Evolutionary conservation across 2,797 vertebrate genomes (phyloP), one percentile per base, ranked within the genome.

Genomic region (Melanogrammus aeglefinus): DNA sequence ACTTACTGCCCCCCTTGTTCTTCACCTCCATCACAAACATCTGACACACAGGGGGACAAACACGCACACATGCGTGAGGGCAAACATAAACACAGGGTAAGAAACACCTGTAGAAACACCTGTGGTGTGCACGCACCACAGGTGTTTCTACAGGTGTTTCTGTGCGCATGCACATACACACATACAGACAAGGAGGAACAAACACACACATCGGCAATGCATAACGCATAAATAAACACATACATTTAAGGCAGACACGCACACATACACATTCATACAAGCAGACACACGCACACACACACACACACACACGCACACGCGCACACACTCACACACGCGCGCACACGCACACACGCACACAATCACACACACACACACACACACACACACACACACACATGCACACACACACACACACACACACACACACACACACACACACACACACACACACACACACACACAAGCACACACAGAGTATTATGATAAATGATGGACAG

Each of bases 21-120:
- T 96, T 99, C 79, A 99, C 97, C 90, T 98, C 97, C 1, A 97
- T 96, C 78, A 97, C 96, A 85, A 99, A 99, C 44, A 6, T 75
- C 91, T 92, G 66, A 27, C 66, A 70, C 7, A 70, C 47, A 51
- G 29, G 33, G 16, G 21, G 18, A 21, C 2, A 21, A 6, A 75
- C 38, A 47, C 41, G 21, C 12, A 73, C 33, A 73, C 33, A 38
- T 10, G 63, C 7, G 16, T 5, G 2, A 77, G 36, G 0, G 0
- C 4, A 77, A 70, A 27, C 33, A 31, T 31, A 73, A 66, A 44
- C 27, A 18, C 47, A 51, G 1, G 16, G 31, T 31, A 31, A 31
- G 31, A 31, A 5, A 51, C 14, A n/a, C n/a, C n/a, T n/a, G n/a
- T n/a, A n/a, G n/a, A n/a, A n/a, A n/a, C n/a, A n/a, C n/a, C n/a